Percentiles rank a stretch among this genome's conserved stretches.
These are phyloP conservation scores for Punctoribates punctum DNA, from an alignment of 2,888 invertebrate genomes.

Conservation along the genomic window DNA sequence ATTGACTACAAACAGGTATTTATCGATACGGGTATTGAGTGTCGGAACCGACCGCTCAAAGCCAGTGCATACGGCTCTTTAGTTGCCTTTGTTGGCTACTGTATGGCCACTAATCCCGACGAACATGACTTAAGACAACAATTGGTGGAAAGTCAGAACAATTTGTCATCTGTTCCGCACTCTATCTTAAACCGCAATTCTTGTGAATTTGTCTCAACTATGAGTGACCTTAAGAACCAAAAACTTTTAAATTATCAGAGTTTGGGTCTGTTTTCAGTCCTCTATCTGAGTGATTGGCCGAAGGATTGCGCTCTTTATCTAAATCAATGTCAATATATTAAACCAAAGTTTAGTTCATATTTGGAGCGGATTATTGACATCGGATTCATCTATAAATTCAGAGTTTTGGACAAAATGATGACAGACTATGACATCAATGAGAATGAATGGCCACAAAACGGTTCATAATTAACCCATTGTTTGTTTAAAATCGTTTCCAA, in stretches of 20 bases:
- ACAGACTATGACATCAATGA: conserved; percentile 4
- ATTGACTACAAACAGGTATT: conserved; percentile 34
- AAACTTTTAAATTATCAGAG: conserved; percentile 31
- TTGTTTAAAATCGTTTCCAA: too few relatives aligned
- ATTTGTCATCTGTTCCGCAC: conserved; percentile 26
- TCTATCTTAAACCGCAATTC: background rate
- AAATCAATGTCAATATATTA: conserved; percentile 29
- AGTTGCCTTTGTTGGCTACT: background rate
- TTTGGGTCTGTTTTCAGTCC: conserved; percentile 37
- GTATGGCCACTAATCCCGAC: conserved; percentile 24
- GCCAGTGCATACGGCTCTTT: conserved; percentile 18
- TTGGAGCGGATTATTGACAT: conserved; percentile 38
- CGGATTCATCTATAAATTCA: conserved; percentile 19
- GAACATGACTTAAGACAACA: conserved; percentile 31
- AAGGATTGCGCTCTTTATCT: background rate
- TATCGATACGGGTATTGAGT: conserved; percentile 22
- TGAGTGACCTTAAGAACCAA: conserved; percentile 9
- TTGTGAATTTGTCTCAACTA: background rate
- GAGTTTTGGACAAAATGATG: background rate
- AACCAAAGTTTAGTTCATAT: conserved; percentile 1
- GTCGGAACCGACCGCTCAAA: conserved; percentile 34
- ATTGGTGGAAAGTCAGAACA: conserved; percentile 24
- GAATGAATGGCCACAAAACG: background rate
- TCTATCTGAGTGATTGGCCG: conserved; percentile 28
- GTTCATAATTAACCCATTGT: too few relatives aligned